Evolutionary conservation across 2,797 vertebrate genomes (phyloP).

Genomic region (Sebastes aleutianus): DNA sequence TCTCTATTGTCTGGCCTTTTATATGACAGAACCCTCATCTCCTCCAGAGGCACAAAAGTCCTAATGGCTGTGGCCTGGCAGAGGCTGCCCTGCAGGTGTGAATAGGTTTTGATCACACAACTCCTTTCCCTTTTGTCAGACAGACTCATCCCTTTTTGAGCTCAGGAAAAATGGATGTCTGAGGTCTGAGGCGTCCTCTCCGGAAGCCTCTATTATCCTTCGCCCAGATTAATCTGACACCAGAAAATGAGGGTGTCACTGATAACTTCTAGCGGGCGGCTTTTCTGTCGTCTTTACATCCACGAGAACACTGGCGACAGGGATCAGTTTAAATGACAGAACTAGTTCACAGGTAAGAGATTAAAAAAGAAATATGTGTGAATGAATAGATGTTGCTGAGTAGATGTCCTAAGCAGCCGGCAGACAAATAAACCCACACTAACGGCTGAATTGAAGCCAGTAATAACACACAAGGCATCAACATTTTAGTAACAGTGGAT

Average conservation of each 20-base stretch:
- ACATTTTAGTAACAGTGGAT: not conserved
- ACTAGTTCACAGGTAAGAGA: not conserved
- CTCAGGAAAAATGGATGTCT: slow-evolving; percentile 41
- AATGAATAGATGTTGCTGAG: not conserved
- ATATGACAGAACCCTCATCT: slow-evolving; percentile 46
- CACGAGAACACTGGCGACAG: not conserved
- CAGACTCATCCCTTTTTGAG: slow-evolving; percentile 14
- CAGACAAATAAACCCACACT: not conserved
- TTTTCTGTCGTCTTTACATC: not conserved
- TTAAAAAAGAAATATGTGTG: not conserved
- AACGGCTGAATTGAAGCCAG: slow-evolving; percentile 1
- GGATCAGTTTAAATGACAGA: not conserved
- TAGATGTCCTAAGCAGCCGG: not conserved
- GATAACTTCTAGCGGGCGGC: not conserved
- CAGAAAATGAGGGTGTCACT: not conserved
- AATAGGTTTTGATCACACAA: slow-evolving; percentile 51
- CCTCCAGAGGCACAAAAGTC: slow-evolving; percentile 30
- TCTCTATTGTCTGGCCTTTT: slow-evolving; percentile 25
- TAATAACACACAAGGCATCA: not conserved
- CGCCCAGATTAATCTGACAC: slow-evolving; percentile 28
- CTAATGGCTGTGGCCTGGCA: not conserved
- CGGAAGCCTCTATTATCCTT: slow-evolving; percentile 30
- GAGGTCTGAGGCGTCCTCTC: slow-evolving; percentile 6
- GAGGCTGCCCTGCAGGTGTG: slow-evolving; percentile 46
- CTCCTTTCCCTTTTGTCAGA: slow-evolving; percentile 22